Base-by-base conservation (phyloP, 2,113 vertebrate species). In the Hymenochirus boettgeri region DNA sequence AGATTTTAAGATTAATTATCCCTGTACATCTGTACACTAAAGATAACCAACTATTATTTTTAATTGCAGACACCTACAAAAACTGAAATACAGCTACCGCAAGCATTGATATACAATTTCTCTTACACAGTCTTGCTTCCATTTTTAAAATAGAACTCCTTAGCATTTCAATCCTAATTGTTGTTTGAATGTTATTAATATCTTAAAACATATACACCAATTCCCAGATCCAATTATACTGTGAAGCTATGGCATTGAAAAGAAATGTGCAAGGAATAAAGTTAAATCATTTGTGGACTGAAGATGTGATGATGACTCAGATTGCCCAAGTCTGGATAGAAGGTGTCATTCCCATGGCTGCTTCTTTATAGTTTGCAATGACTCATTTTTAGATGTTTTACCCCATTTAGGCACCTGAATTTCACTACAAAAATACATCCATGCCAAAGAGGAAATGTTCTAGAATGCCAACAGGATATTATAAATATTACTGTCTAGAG, bases 301-400 rank as follows among this genome's bases (percentile, higher is more conserved):
- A 60, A 55, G 42, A 29, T 39, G 27, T 39, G 53, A 35, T 46
- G 39, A 51, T 53, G 65, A 60, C 45, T 60, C 65, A 69, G 29
- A 52, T 25, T 31, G 37, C 13, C 35, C 26, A 13, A 33, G 23
- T 53, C 42, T 60, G 18, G 52, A 22, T 27, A 26, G 19, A 39
- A 53, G 47, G n/a, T 17, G 35, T 53, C 42, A 69, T 69, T 67
- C 57, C 57, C 57, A 59, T 39, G 56, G 56, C 31, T 53, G 24
- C 39, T 60, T 69, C 52, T n/a, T n/a, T 39, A 39, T n/a, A 52
- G 26, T 8, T 8, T 26, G 47, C 35, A 21, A 29, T 69, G 65
- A 69, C 47, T 69, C 65, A 53, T 37, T 60, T 45, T 53, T 51
- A 19, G 45, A 10, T 23, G 18, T 59, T 19, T 65, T 42, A 26